Evolutionary conservation across 2,113 vertebrate genomes (phyloP).

Genomic region (Myotis lucifugus): DNA sequence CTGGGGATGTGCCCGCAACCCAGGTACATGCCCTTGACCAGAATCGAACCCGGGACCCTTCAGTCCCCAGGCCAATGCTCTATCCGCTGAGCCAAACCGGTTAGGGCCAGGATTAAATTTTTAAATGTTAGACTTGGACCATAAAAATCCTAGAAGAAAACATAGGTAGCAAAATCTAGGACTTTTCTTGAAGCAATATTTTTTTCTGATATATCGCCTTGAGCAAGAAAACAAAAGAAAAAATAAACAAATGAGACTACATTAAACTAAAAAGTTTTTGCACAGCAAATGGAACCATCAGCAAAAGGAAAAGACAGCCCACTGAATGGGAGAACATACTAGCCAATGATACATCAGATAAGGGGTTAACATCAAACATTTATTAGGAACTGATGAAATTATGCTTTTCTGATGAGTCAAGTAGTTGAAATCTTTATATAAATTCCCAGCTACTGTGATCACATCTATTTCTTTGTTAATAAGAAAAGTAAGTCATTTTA

Average conservation of each 20-base stretch:
- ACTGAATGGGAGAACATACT: neutral
- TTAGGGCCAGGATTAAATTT: neutral
- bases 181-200: neutral
- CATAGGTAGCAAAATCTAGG: neutral
- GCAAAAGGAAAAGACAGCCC: neutral
- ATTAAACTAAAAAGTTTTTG: neutral
- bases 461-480: slow-evolving; percentile 44
- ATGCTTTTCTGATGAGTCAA: slow-evolving; percentile 2
- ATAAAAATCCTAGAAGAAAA: neutral
- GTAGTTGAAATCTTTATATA: slow-evolving; percentile 14
- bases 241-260: neutral
- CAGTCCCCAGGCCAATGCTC: too few relatives aligned
- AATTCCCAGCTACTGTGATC: neutral
- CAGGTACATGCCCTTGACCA: too few relatives aligned
- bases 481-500: slow-evolving; percentile 51
- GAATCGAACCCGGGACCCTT: too few relatives aligned
- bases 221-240: neutral
- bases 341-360: neutral
- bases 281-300: neutral
- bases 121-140: neutral
- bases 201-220: neutral
- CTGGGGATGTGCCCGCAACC: too few relatives aligned
- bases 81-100: too few relatives aligned
- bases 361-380: neutral
- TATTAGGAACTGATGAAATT: neutral